These are phyloP conservation scores for Nyctibius bracteatus DNA, from an alignment of 2,113 vertebrate genomes.

Conservation along the genomic window DNA sequence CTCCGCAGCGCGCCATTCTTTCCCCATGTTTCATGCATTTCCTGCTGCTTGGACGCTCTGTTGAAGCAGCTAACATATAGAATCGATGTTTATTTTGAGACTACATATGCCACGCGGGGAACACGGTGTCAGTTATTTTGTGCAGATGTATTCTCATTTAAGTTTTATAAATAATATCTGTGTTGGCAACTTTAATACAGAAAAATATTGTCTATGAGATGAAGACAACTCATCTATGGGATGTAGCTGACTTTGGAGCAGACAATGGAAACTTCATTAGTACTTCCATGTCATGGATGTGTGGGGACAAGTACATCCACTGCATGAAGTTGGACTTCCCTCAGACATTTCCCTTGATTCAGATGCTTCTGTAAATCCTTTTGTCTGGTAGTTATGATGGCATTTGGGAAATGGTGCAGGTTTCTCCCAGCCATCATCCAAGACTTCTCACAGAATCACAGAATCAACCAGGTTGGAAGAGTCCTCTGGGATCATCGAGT, in stretches of 20 bases:
- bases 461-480: too few relatives aligned
- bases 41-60: constrained; percentile 48
- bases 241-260: not conserved
- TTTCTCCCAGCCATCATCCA: not conserved
- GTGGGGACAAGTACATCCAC: not conserved
- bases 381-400: fast-evolving
- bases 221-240: not conserved
- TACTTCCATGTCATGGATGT: fast-evolving
- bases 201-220: fast-evolving
- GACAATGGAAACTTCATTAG: not conserved
- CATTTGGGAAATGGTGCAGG: not conserved
- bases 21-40: constrained; percentile 53
- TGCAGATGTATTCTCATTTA: constrained; percentile 51
- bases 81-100: constrained; percentile 59
- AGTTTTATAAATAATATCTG: constrained; percentile 45
- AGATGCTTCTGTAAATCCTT: not conserved
- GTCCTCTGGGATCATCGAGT: too few relatives aligned
- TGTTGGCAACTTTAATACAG: not conserved
- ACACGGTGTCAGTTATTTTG: constrained; percentile 37
- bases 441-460: too few relatives aligned
- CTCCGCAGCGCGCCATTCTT: constrained; percentile 8
- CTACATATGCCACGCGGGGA: constrained; percentile 34
- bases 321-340: not conserved
- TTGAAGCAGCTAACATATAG: constrained; percentile 16
- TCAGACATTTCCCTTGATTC: fast-evolving